Evolutionary conservation across 2,888 invertebrate genomes (phyloP).

Genomic region (Pheosia tremula): DNA sequence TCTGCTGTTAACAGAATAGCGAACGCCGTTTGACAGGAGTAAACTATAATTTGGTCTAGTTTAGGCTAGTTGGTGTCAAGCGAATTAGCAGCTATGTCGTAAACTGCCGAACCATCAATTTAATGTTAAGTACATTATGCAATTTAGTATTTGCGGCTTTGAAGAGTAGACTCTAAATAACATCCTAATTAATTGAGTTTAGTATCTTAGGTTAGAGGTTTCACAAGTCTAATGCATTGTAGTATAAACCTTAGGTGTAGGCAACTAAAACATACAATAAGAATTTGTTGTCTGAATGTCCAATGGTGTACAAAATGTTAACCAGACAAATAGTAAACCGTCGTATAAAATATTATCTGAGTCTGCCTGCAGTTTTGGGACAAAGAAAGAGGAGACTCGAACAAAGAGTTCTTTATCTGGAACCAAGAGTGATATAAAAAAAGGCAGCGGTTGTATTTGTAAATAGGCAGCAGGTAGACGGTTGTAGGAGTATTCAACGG

Average conservation of each 20-base stretch:
- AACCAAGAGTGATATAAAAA: conserved; percentile 63
- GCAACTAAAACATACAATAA: not conserved
- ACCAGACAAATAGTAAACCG: conserved; percentile 21
- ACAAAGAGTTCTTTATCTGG: conserved; percentile 71
- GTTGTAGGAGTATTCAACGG: conserved; percentile 78
- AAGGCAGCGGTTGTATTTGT: conserved; percentile 75
- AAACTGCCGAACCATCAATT: no score
- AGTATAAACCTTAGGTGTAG: not conserved
- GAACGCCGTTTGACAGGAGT: no score
- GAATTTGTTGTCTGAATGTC: conserved; percentile 4
- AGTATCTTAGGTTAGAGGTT: no score
- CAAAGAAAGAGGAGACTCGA: conserved; percentile 54
- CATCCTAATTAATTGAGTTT: no score
- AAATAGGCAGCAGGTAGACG: conserved; percentile 80
- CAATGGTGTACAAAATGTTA: conserved; percentile 11
- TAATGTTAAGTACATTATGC: no score
- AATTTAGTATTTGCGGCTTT: no score
- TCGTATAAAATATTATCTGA: conserved; percentile 36
- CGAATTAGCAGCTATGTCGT: no score
- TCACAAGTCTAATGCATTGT: not conserved
- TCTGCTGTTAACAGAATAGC: no score
- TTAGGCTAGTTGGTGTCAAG: no score
- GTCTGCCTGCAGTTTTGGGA: conserved; percentile 46
- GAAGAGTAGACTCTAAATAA: no score
- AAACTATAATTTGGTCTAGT: no score